Conservation (phyloP, 2,797 vertebrate genomes). For the Avahi laniger region DNA sequence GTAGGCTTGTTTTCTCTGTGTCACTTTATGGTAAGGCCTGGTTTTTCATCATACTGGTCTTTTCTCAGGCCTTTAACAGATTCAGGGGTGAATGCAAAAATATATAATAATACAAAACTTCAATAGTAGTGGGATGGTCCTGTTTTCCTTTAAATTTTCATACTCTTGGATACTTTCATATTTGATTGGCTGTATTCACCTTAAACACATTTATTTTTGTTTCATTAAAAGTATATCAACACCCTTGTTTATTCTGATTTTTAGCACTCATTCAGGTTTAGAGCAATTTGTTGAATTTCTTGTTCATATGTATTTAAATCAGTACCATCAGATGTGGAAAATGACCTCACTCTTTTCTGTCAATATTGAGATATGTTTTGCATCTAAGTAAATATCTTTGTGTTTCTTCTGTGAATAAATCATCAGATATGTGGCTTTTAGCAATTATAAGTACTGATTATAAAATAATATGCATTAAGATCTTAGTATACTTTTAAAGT, state of each 20-base stretch:
- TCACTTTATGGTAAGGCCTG: background rate
- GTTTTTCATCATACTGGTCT: background rate
- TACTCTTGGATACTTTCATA: background rate
- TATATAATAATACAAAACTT: background rate
- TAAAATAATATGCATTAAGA: background rate
- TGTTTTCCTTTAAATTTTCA: background rate
- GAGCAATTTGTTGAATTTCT: background rate
- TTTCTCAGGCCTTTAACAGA: background rate
- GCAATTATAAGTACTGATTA: slow-evolving; percentile 8
- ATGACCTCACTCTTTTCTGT: background rate
- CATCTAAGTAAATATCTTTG: background rate
- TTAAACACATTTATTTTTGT: slow-evolving; percentile 3
- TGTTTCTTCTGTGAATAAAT: slow-evolving; percentile 12
- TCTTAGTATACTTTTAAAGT: background rate
- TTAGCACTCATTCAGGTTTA: background rate
- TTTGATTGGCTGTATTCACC: background rate
- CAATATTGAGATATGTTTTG: background rate
- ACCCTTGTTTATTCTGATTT: background rate
- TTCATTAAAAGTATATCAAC: background rate
- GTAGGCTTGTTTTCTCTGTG: background rate
- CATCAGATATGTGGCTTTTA: background rate
- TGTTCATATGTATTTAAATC: background rate
- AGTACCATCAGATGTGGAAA: background rate
- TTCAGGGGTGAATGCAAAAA: background rate
- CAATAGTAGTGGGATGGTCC: background rate